Percentiles rank a stretch among this genome's conserved stretches.
Evolutionary conservation across 2,888 invertebrate genomes (phyloP).

Genomic region (Aphidoletes aphidimyza): DNA sequence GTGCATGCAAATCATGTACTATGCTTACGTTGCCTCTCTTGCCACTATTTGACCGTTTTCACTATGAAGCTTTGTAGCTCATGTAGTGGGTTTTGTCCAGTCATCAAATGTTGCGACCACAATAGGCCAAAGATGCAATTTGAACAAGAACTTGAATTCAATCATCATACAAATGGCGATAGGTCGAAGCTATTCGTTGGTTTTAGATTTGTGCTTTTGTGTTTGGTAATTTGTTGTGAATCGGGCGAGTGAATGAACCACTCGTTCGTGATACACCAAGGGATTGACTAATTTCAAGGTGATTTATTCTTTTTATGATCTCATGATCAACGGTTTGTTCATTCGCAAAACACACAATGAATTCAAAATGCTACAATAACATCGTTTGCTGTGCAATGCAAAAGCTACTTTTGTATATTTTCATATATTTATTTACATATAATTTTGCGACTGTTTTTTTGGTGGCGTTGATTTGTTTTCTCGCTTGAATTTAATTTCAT

Average conservation of each 20-base stretch:
- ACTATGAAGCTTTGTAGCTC: not conserved
- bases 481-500: not conserved
- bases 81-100: not conserved
- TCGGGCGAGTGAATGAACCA: not conserved
- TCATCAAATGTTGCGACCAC: not conserved
- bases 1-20: conserved; percentile 4
- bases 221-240: not conserved
- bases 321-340: not conserved
- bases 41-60: not conserved
- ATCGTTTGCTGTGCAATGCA: no score
- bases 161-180: not conserved
- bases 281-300: conserved; percentile 38
- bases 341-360: not conserved
- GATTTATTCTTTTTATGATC: not conserved
- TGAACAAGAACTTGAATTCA: conserved; percentile 8
- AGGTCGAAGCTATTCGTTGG: not conserved
- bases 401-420: not conserved
- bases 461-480: no score
- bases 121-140: not conserved
- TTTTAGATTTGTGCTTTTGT: not conserved
- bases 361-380: not conserved
- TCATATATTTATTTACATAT: conserved; percentile 33
- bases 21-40: not conserved
- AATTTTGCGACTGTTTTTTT: not conserved
- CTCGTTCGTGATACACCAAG: not conserved